Base-by-base conservation (phyloP, 37 sponge, comb jelly and placozoan species). In the Amphimedon queenslandica region DNA sequence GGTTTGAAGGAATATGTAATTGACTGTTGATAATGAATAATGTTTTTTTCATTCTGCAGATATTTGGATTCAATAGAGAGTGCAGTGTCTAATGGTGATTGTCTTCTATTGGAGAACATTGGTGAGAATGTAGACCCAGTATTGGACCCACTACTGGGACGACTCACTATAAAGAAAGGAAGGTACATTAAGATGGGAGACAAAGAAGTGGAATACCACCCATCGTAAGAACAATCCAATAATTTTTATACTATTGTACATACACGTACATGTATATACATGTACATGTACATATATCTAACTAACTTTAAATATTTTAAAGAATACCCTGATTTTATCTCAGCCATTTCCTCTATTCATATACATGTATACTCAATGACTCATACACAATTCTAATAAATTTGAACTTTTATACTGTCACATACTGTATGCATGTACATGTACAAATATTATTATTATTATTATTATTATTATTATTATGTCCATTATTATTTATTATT, bases 151-250 rank as follows among this genome's bases (percentile, higher is more conserved):
- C 77, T 98, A 55, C 60, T 98, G 2, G 99, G 99, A 37, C 73
- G 99, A 42, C 88, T 92, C 77, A 98, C 99, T 39, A 98, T 98
- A 81, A 98, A 98, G 90, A 98, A 98, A 67, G 99, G 99, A 69
- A 85, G 88, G 70, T 92, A 77, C 40, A 98, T 98, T 79, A 94
- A 94, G 83, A 98, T 98, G 34, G 99, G 99, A 64, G 99, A 98
- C 88, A 98, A 94, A 76, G 99, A 98, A 57, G 95, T 98, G 31
- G 99, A 97, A 71, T 97, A 93, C 64, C 82, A 89, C 61, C 87
- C 92, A 0, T 76, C 75, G 57, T 97, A 94, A 81, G 68, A 69
- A 66, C 36, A 11, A 69, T 64, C 18, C 75, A 23, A 66, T 38
- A 25, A 29, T 70, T 2, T 5, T n/a, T 35, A n/a, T 68, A 35